A percentile compares a stretch with the other conserved stretches of the same genome.
Evolutionary conservation across 2,113 vertebrate species (phyloP).

Genomic region (Gracilinanus agilis): DNA sequence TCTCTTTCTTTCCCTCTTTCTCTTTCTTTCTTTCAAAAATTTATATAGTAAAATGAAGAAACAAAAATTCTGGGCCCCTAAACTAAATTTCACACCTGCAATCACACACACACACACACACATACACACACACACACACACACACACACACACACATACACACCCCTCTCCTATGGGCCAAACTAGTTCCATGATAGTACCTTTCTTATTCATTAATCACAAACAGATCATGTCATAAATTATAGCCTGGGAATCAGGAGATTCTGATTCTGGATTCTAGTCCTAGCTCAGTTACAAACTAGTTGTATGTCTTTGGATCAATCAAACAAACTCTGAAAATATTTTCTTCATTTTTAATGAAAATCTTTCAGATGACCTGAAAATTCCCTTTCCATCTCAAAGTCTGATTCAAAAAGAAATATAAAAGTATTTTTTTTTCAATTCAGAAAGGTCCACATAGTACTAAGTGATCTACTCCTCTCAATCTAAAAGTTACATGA

Average conservation of each 20-base stretch:
- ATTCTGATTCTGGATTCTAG: neutral
- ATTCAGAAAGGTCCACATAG: neutral
- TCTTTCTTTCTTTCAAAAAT: too few species aligned
- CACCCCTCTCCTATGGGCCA: neutral
- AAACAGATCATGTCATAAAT: neutral
- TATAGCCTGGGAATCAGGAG: neutral
- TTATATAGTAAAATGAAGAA: too few species aligned
- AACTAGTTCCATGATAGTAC: neutral
- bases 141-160: neutral
- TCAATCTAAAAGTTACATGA: neutral
- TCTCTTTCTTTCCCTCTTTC: neutral
- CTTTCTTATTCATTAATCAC: neutral
- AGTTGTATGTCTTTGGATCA: neutral
- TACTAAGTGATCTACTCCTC: neutral
- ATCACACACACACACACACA: too few species aligned
- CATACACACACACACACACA: neutral
- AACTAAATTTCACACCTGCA: neutral
- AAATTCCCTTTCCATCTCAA: too few species aligned
- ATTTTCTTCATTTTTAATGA: too few species aligned
- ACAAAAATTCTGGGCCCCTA: too few species aligned
- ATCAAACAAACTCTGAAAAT: neutral
- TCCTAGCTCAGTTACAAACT: neutral
- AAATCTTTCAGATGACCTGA: too few species aligned
- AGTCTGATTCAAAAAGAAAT: too few species aligned
- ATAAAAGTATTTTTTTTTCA: too few species aligned